Percentiles rank a stretch among this genome's conserved stretches.
phyloP scores from a whole-genome alignment of 1,140 invertebrate genomes.

The Capitella teleta region DNA sequence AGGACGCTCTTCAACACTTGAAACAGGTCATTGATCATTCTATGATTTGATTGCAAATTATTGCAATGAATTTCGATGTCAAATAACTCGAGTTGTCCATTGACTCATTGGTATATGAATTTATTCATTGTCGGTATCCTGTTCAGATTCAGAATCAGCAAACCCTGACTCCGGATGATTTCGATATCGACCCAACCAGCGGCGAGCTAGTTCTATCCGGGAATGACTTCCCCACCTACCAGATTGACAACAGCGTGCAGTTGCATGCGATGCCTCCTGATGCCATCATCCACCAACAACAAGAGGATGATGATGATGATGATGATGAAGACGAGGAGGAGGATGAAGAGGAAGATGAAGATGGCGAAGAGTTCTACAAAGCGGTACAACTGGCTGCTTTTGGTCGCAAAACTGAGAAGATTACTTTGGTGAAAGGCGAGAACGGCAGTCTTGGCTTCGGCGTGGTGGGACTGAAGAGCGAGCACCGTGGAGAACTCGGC shows the following conservation, averaged over 20 bases:
- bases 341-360: conserved; percentile 27
- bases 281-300: conserved; percentile 7
- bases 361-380: conserved; percentile 53
- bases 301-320: conserved; percentile 42
- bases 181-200: conserved; percentile 20
- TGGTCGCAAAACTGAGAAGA: conserved; percentile 50
- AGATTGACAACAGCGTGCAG: conserved; percentile 1
- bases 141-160: conserved; percentile 4
- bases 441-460: conserved; percentile 64
- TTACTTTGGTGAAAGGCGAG: conserved; percentile 58
- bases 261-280: conserved; percentile 1
- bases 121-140: neutral
- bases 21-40: too few species aligned
- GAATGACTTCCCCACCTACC: neutral
- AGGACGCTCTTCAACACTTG: conserved; percentile 41
- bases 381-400: conserved; percentile 53
- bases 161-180: conserved; percentile 18
- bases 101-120: conserved; percentile 3
- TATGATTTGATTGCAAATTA: too few species aligned
- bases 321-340: neutral
- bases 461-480: conserved; percentile 59
- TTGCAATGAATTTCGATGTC: too few species aligned
- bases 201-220: conserved; percentile 19
- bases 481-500: conserved; percentile 56
- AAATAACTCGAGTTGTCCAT: too few species aligned